Evolutionary conservation across 2,113 vertebrate species (phyloP).

Genomic region (Climacteris rufus): DNA sequence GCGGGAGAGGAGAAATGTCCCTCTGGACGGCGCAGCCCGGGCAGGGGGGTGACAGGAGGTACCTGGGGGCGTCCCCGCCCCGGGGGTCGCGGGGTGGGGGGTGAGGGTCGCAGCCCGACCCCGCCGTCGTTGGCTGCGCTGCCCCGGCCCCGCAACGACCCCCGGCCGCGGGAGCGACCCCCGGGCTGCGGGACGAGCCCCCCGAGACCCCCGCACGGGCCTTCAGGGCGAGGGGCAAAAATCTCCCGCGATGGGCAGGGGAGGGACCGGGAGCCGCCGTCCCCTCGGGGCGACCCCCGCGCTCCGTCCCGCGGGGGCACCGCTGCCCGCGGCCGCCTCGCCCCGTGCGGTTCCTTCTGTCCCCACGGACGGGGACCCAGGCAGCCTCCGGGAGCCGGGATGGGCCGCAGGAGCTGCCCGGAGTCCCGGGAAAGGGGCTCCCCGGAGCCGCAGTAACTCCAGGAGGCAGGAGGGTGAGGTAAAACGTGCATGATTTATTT

Average conservation of each 20-base stretch:
- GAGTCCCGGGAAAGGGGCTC: background rate
- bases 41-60: background rate
- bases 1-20: background rate
- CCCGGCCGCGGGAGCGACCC: background rate
- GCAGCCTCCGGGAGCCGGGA: background rate
- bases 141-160: background rate
- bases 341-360: too few relatives aligned
- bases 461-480: constrained; percentile 71
- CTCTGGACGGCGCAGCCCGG: background rate
- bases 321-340: too few relatives aligned
- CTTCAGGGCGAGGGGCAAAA: background rate
- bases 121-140: background rate
- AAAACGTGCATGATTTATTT: constrained; percentile 95
- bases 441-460: background rate
- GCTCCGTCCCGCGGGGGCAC: background rate
- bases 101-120: background rate
- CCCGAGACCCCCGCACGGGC: too few relatives aligned
- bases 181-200: background rate
- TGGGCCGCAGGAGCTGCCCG: background rate
- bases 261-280: background rate
- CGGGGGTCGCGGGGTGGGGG: background rate
- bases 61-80: background rate
- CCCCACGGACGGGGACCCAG: background rate
- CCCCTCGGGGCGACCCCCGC: background rate
- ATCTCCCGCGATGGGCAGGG: rapidly evolving